phyloP scores from a whole-genome alignment of 2,113 vertebrate genomes.

The Lonchura striata region DNA sequence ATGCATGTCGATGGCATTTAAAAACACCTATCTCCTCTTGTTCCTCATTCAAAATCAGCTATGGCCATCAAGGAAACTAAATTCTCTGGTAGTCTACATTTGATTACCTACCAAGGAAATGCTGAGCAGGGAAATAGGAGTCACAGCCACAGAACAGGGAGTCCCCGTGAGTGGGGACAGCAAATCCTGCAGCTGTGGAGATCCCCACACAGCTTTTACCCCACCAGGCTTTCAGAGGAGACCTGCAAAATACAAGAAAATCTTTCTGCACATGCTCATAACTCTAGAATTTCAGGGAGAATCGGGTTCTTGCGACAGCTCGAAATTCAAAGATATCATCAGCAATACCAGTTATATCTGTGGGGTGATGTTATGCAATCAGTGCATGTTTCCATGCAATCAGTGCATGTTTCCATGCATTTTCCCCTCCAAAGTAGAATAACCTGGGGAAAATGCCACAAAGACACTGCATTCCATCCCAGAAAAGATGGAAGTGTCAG shows the following conservation, averaged over 20 bases:
- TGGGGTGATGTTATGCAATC: not conserved
- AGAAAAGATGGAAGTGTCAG: not conserved
- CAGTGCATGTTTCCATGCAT: not conserved
- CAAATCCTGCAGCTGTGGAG: not conserved
- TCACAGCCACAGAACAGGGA: not conserved
- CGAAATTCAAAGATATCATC: not conserved
- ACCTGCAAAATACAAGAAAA: not conserved
- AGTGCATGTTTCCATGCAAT: not conserved
- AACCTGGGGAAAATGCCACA: not conserved
- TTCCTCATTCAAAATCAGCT: not conserved
- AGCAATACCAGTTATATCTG: not conserved
- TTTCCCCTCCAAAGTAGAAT: not conserved
- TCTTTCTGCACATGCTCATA: accelerated
- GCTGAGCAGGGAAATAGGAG: accelerated
- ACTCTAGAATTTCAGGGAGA: not conserved
- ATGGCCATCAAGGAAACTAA: not conserved
- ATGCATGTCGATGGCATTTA: not conserved
- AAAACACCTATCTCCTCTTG: not conserved
- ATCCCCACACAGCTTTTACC: not conserved
- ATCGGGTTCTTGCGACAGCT: not conserved
- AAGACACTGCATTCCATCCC: not conserved
- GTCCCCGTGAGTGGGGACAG: accelerated
- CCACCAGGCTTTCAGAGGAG: not conserved
- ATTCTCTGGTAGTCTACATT: not conserved
- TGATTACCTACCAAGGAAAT: not conserved